Conservation (phyloP, 2,888 invertebrate species). For the Chrysolina americana region DNA sequence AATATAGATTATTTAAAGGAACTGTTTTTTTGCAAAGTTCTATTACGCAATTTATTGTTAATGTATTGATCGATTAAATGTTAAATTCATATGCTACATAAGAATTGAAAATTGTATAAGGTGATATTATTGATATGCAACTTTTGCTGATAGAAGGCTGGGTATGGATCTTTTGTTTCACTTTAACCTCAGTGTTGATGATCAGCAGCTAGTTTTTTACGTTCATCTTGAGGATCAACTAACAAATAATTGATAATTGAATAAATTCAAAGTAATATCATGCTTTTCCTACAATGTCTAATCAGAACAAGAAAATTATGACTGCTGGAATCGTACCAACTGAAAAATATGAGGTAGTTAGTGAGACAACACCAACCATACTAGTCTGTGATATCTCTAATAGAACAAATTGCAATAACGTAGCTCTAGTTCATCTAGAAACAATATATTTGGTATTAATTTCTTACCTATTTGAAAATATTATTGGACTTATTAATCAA, state of each 20-base stretch:
- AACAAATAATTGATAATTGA: no score
- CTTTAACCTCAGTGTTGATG: background rate
- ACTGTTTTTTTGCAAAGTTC: constrained; percentile 19
- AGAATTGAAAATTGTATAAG: constrained; percentile 6
- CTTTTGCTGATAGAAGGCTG: background rate
- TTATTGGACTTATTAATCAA: constrained; percentile 12
- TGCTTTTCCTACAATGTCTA: no score
- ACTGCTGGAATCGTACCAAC: no score
- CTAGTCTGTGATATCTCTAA: background rate
- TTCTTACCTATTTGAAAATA: constrained; percentile 7
- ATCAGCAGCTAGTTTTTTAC: no score
- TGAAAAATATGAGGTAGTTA: background rate
- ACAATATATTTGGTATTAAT: constrained; percentile 8
- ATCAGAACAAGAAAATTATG: no score
- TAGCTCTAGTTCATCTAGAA: constrained; percentile 10
- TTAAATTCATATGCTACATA: background rate
- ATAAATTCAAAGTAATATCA: no score
- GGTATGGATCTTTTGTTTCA: background rate
- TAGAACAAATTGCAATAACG: constrained; percentile 11
- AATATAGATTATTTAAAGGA: constrained; percentile 25
- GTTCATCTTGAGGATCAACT: no score
- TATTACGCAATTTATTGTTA: background rate
- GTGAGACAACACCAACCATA: background rate
- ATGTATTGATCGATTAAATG: background rate
- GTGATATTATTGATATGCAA: constrained; percentile 10